Conservation (phyloP, 2,797 vertebrate species). For the Syngnathus acus region DNA sequence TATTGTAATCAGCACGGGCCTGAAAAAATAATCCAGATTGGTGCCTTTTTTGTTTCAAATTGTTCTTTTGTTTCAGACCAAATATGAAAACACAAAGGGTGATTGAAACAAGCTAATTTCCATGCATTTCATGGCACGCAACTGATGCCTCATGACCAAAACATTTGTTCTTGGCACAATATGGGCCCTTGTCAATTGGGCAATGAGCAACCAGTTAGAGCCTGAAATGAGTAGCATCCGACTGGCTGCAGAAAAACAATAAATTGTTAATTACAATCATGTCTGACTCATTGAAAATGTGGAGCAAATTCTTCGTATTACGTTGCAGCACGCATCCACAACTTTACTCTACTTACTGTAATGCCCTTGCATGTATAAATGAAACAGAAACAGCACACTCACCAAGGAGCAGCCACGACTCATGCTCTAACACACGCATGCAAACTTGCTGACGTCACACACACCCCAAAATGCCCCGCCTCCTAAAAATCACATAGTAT, state of each 20-base stretch:
- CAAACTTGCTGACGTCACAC: no score
- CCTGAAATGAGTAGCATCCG: not conserved
- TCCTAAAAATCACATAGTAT: no score
- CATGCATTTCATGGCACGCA: not conserved
- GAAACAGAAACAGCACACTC: no score
- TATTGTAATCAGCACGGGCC: no score
- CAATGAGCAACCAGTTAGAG: not conserved
- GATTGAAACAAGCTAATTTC: not conserved
- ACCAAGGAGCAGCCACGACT: no score
- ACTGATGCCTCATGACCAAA: not conserved
- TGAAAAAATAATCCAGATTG: no score
- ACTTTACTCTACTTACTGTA: not conserved
- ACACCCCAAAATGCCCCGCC: no score
- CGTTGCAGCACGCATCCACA: not conserved
- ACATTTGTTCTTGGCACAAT: conserved; percentile 5
- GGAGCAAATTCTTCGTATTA: conserved; percentile 22
- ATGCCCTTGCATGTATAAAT: not conserved
- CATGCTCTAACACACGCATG: no score
- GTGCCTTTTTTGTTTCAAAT: no score
- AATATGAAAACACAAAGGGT: conserved; percentile 20
- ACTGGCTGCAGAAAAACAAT: not conserved
- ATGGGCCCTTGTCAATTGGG: conserved; percentile 10
- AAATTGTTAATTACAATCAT: not conserved
- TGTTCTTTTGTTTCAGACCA: conserved; percentile 25
- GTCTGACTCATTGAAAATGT: conserved; percentile 18